A percentile compares a stretch with the other conserved stretches of the same genome.
phyloP scores from a whole-genome alignment of 2,888 invertebrate genomes.

The Drosophila atripex region DNA sequence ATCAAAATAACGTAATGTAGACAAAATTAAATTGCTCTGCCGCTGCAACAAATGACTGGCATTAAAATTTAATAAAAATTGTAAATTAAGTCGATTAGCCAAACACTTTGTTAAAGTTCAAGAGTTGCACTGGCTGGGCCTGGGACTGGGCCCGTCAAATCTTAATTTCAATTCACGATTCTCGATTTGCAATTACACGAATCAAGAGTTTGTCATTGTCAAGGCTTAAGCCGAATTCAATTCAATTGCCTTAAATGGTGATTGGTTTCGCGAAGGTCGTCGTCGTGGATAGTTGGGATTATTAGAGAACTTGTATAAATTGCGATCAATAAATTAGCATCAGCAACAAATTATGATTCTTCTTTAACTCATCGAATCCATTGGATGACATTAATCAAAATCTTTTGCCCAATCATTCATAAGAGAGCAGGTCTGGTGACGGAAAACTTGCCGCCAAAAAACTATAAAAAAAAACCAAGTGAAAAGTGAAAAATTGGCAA shows the following conservation, averaged over 20 bases:
- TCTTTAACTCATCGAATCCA: conserved; percentile 31
- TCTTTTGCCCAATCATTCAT: conserved; percentile 50
- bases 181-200: conserved; percentile 71
- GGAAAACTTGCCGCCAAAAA: conserved; percentile 31
- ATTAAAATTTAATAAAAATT: conserved; percentile 42
- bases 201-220: conserved; percentile 62
- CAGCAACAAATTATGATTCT: conserved; percentile 8
- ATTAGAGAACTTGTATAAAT: conserved; percentile 23
- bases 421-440: conserved; percentile 25
- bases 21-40: conserved; percentile 27
- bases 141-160: conserved; percentile 18
- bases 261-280: conserved; percentile 37
- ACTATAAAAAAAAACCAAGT: conserved; percentile 28
- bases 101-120: conserved; percentile 61
- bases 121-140: conserved; percentile 31
- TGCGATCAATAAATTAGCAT: conserved; percentile 22
- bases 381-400: conserved; percentile 50
- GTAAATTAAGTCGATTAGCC: conserved; percentile 37
- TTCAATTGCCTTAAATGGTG: conserved; percentile 41
- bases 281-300: background rate
- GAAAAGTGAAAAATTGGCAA: conserved; percentile 51
- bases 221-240: conserved; percentile 53
- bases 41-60: conserved; percentile 9
- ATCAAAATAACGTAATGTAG: conserved; percentile 46
- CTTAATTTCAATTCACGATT: conserved; percentile 67